Evolutionary conservation across 2,888 invertebrate genomes (phyloP).

Genomic region (Leptogaster cylindrica): DNA sequence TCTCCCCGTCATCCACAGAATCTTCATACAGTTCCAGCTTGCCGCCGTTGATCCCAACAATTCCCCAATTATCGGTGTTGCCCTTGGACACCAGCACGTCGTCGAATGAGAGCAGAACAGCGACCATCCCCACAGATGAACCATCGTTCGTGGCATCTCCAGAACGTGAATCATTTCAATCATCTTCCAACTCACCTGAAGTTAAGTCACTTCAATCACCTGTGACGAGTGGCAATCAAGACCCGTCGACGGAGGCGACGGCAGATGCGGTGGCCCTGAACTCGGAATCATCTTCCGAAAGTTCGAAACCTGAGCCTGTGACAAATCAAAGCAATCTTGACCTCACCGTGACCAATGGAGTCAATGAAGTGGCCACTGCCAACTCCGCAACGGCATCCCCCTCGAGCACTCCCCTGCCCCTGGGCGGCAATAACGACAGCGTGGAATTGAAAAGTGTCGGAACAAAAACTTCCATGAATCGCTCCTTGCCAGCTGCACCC

Average conservation of each 20-base stretch:
- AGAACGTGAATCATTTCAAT: not conserved
- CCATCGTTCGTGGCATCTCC: not conserved
- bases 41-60: too few relatives aligned
- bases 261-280: not conserved
- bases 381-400: not conserved
- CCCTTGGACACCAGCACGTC: too few relatives aligned
- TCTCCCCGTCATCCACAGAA: too few relatives aligned
- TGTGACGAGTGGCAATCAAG: not conserved
- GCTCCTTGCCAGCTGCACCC: constrained; percentile 32
- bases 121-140: too few relatives aligned
- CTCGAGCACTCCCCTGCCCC: too few relatives aligned
- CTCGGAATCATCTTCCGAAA: not conserved
- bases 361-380: constrained; percentile 20
- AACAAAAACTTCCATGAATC: constrained; percentile 1
- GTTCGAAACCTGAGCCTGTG: not conserved
- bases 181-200: not conserved
- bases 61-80: not conserved
- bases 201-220: not conserved
- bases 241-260: not conserved
- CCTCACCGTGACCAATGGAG: not conserved
- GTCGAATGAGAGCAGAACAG: too few relatives aligned
- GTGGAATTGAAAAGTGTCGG: too few relatives aligned
- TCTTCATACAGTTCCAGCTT: not conserved
- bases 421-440: too few relatives aligned
- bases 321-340: not conserved